Base-by-base conservation (phyloP, 2,888 invertebrate genomes). In the Carpatolechia fugitivella region DNA sequence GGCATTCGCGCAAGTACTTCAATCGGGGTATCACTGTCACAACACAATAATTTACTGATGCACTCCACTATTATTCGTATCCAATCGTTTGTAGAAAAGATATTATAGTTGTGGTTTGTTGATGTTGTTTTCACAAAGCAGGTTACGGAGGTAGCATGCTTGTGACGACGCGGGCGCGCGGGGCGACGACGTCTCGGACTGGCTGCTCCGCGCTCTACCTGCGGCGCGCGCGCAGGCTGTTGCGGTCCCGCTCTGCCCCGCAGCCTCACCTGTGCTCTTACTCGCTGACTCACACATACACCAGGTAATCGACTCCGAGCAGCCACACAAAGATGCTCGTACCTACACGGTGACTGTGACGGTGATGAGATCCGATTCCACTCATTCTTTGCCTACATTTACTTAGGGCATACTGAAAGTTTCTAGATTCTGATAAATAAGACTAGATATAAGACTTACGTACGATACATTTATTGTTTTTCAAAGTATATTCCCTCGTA, bases 1-100 rank as follows among this genome's bases (percentile, higher is more conserved):
- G 85, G 86, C 85, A 86, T 87, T 87, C 85, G 85, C 85, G 79
- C 84, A 82, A 85, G 85, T 80, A 85, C 69, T 63, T 69, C 60
- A 61, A 69, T 66, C 66, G 69, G 11, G 52, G 8, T 41, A 20
- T 51, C 57, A 54, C 56, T 51, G 53, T 58, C 44, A 44, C 44
- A 13, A 11, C 24, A 44, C 29, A 44, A 24, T 6, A 38, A 51
- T 35, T 49, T 16, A 29, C 18, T 40, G n/a, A 5, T 20, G n/a
- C 31, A 50, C 41, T 48, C 48, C 52, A 56, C 55, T 47, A 10
- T 16, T 20, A 11, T 29, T 44, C 62, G 46, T 46, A 59, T 57
- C 63, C 56, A 47, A 38, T 41, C 24, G 41, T 46, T 29, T 4
- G n/a, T 44, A 24, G 6, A 13, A 6, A 13, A 4, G 29, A 7